Evolutionary conservation across 2,797 vertebrate genomes (phyloP).

Genomic region (Neosalanx taihuensis): DNA sequence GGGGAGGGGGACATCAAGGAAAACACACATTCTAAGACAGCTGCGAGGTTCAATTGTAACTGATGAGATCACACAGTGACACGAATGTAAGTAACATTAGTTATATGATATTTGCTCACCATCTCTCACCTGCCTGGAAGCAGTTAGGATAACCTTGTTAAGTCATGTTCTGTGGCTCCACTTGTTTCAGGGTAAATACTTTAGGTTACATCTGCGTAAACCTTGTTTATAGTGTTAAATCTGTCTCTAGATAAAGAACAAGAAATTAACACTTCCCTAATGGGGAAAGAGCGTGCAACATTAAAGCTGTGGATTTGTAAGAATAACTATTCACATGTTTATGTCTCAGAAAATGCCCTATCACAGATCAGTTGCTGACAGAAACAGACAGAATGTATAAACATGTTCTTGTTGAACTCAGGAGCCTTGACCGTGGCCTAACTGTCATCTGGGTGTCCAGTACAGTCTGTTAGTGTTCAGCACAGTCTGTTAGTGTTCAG

Average conservation of each 20-base stretch:
- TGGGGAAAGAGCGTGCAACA: not conserved
- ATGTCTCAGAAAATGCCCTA: not conserved
- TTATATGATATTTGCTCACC: not conserved
- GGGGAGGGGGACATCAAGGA: not conserved
- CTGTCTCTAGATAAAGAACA: not conserved
- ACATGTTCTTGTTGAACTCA: not conserved
- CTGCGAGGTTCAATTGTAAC: not conserved
- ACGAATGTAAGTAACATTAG: not conserved
- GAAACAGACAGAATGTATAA: not conserved
- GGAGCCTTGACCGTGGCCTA: not conserved
- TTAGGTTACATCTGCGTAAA: not conserved
- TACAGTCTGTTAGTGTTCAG: no score
- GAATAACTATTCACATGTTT: not conserved
- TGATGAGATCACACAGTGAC: not conserved
- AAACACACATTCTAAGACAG: not conserved
- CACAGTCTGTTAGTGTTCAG: no score
- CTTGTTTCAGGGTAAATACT: not conserved
- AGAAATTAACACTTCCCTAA: not conserved
- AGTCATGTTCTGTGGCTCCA: not conserved
- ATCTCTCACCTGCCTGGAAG: not conserved
- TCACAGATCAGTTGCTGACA: not conserved
- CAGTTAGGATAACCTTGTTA: not conserved
- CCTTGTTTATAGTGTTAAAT: not conserved
- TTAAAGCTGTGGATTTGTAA: not conserved
- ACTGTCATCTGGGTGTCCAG: not conserved